Evolutionary conservation across 2,888 invertebrate genomes (phyloP).

Genomic region (Phengaris arion): DNA sequence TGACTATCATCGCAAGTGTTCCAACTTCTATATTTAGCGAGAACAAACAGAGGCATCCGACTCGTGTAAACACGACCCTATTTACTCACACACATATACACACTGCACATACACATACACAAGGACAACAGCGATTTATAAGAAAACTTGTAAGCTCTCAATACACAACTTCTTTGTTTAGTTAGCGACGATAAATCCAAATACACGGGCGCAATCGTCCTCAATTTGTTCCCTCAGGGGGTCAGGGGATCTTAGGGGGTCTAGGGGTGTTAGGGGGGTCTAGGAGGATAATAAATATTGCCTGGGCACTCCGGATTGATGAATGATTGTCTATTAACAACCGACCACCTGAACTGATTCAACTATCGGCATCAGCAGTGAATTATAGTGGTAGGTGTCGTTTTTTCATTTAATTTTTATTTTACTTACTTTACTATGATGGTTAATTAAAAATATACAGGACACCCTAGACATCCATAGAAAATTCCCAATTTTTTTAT

Average conservation of each 20-base stretch:
- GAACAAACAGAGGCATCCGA: not conserved
- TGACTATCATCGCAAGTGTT: not conserved
- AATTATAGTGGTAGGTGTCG: no score
- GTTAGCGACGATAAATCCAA: slow-evolving; percentile 7
- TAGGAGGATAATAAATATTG: not conserved
- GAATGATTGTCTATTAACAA: slow-evolving; percentile 17
- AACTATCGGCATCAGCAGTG: not conserved
- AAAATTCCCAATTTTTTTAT: no score
- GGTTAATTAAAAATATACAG: no score
- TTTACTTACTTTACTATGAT: not conserved
- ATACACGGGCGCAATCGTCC: not conserved
- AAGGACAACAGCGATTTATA: not conserved
- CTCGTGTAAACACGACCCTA: not conserved
- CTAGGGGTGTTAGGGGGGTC: not conserved
- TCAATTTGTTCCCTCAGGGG: not conserved
- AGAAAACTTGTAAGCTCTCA: slow-evolving; percentile 18
- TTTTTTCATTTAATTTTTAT: not conserved
- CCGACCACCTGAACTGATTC: slow-evolving; percentile 15
- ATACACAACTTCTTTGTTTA: slow-evolving; percentile 14
- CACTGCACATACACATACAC: not conserved
- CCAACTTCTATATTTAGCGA: not conserved
- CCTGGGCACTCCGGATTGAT: not conserved
- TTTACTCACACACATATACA: not conserved
- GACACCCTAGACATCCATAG: no score
- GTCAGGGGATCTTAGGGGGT: not conserved